Evolutionary conservation across 2,888 invertebrate species (phyloP), one percentile per base, ranked within the genome.

Genomic region (Priocnemis perturbator): DNA sequence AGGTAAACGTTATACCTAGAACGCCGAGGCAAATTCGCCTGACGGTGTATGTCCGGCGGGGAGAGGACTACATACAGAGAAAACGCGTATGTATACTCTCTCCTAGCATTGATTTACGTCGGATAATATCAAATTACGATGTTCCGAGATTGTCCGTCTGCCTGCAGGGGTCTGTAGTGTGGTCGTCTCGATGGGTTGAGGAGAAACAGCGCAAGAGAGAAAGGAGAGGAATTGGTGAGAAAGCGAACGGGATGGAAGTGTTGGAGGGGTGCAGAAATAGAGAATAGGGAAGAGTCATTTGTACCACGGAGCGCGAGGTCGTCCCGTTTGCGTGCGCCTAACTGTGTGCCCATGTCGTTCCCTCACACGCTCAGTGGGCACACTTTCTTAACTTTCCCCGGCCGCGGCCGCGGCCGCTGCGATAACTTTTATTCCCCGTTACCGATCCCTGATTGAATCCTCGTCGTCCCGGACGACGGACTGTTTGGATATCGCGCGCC

Each of bases 221-320:
- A 20, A 47, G 23, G 17, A 52, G 26, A 21, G 19, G n/a, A n/a
- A n/a, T n/a, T n/a, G n/a, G n/a, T n/a, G n/a, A n/a, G n/a, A n/a
- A n/a, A n/a, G n/a, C n/a, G n/a, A 19, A 11, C 7, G 23, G 14
- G 17, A 60, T 4, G 59, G 44, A 21, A 45, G 21, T 44, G 30
- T 20, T 21, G 45, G 59, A 50, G 9, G 60, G 48, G 14, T 2
- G 37, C 17, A 23, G 30, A 57, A 63, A 53, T 37, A 47, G 21
- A 56, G 62, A 45, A 11, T 11, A 21, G 50, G 53, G 48, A 60
- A 23, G 50, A 60, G 60, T 30, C 26, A 47, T 48, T 30, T 60
- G 87, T 87, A 86, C 87, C 86, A 87, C 81, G 85, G 83, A 85
- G 86, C 76, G 86, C 86, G 85, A 86, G 85, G 82, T 86, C 84